Base-by-base conservation (phyloP, 2,888 invertebrate genomes). In the Oscheius myriophilus region DNA sequence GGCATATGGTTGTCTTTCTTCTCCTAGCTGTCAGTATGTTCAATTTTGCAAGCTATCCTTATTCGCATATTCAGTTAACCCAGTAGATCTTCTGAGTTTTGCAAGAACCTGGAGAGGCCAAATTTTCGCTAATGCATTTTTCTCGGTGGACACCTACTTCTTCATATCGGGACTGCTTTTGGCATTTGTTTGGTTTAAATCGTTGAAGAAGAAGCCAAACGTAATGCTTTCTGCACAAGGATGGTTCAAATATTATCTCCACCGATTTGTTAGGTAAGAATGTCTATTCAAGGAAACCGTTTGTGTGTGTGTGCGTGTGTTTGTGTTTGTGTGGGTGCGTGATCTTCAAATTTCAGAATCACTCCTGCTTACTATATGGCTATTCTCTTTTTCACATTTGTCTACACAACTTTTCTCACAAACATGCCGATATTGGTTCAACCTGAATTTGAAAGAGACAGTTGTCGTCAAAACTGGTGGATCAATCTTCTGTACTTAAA, bases 401-500 rank as follows among this genome's bases (percentile, higher is more conserved):
- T 79, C 12, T 78, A 54, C 46, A 67, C 65, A 1, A 41, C 70
- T 3, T 52, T 67, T 14, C 33, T 73, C 16, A 18, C 16, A 3
- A 67, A 75, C 52, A 68, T 70, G 69, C 77, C 77, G 12, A 1
- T 66, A 2, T 65, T 73, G 18, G 63, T 70, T 67, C 52, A 69
- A 4, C 75, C 72, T 14, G 69, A 68, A 4, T 18, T 73, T 4
- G 25, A 68, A 11, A 63, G 63, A 46, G 72, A 79, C 53, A 69
- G 58, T 11, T 81, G 81, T 55, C 55, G 55, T 0, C 21, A 78
- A 9, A 75, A 77, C 49, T 80, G 67, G 45, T 78, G 77, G 80
- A 42, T 77, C 43, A 81, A 82, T 54, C 57, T 82, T 23, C 66
- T 82, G 9, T 82, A 82, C 63, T 62, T 82, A 58, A 69, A 78